Evolutionary conservation across 2,113 vertebrate genomes (phyloP), one percentile per base, ranked within the genome.

Genomic region (Typhlomys cinereus): DNA sequence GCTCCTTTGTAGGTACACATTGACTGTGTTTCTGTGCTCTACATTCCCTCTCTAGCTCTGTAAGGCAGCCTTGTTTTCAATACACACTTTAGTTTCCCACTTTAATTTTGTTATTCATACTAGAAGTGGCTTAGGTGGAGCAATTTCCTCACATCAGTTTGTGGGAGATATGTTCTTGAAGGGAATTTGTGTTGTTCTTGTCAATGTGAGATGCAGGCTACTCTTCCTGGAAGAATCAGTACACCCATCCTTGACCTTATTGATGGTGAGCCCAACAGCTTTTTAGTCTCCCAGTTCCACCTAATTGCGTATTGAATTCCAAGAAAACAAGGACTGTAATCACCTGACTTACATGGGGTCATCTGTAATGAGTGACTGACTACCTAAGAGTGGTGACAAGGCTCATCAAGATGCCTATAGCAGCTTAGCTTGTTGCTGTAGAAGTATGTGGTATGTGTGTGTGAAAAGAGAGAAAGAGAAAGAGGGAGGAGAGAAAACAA

Each of bases 21-120:
- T n/a, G n/a, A 10, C 34, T 21, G 29, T 15, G 2, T 5, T 36
- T 44, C 15, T 75, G 41, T 84, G 59, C 27, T 48, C 39, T 66
- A 6, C 59, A 20, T 62, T 59, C 15, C 46, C 18, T 73, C 46
- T 39, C 13, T 81, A 61, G 17, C 57, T 36, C 23, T 41, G 50
- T 34, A 59, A 73, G 20, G 39, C 3, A 31, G 39, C 61, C 61
- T 86, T 93, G 39, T 90, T 93, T 91, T 74, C 74, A 91, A 64
- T 18, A 31, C 14, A 39, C 50, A 44, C 34, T 86, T 25, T 7
- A 39, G 34, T 88, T 41, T 74, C n/a, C 76, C 2, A 2, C 31
- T 79, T 71, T 75, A 85, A 31, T 67, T 84, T 91, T 90, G 31
- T 48, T 92, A 34, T 95, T 78, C 57, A 9, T 79, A 17, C 76